Conservation (phyloP, 2,888 invertebrate species). For the Brachylomia viminalis region DNA sequence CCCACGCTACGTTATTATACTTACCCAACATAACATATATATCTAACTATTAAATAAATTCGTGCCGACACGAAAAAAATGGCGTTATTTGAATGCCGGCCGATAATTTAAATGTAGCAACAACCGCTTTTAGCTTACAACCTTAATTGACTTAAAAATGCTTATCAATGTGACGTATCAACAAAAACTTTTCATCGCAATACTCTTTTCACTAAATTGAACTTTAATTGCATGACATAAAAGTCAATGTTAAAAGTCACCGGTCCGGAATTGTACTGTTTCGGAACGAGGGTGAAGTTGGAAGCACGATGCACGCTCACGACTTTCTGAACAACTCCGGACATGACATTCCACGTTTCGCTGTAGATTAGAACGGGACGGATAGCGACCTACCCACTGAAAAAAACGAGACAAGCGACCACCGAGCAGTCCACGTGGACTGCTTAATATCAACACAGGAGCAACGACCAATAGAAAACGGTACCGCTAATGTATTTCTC, state of each 20-base stretch:
- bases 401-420: slow-evolving; percentile 90
- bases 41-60: slow-evolving; percentile 88
- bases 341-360: slow-evolving; percentile 91
- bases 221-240: slow-evolving; percentile 68
- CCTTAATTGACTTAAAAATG: slow-evolving; percentile 91
- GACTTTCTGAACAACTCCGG: slow-evolving; percentile 91
- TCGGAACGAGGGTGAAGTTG: slow-evolving; percentile 77
- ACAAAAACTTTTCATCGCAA: slow-evolving; percentile 71
- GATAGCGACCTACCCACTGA: slow-evolving; percentile 85
- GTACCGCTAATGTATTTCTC: slow-evolving; percentile 91
- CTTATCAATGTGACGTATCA: slow-evolving; percentile 85
- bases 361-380: slow-evolving; percentile 90
- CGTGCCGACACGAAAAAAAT: slow-evolving; percentile 90
- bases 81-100: slow-evolving; percentile 90
- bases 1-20: slow-evolving; percentile 84
- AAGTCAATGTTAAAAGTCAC: slow-evolving; percentile 69
- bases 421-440: slow-evolving; percentile 90
- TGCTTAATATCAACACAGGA: slow-evolving; percentile 90
- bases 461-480: slow-evolving; percentile 91
- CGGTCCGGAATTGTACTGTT: slow-evolving; percentile 77
- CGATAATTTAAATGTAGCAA: slow-evolving; percentile 91
- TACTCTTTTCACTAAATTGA: slow-evolving; percentile 65
- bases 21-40: slow-evolving; percentile 82
- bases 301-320: slow-evolving; percentile 91
- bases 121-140: slow-evolving; percentile 91